These are phyloP conservation scores for Lycopodina hypogea DNA, from an alignment of 37 sponge, comb jelly and placozoan genomes.

Conservation along the genomic window DNA sequence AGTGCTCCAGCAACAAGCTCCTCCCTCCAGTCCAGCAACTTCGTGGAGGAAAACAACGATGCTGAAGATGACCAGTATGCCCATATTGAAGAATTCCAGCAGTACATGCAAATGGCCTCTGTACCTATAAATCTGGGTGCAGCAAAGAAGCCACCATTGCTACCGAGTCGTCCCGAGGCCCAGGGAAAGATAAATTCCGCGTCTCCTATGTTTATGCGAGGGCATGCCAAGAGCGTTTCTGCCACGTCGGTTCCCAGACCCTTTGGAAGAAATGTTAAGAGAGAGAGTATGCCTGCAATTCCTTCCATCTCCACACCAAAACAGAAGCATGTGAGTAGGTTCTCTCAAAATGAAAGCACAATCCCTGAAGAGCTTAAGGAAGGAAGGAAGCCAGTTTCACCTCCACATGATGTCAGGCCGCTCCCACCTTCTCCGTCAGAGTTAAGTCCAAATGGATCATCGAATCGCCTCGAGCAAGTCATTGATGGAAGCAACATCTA, in stretches of 20 bases:
- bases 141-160: neutral
- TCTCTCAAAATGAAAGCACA: neutral
- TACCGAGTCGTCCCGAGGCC: neutral
- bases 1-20: neutral
- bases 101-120: constrained; percentile 37
- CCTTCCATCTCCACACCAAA: neutral
- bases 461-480: neutral
- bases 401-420: constrained; percentile 17
- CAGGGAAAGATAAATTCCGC: neutral
- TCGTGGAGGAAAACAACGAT: neutral
- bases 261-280: neutral
- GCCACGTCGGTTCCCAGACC: too few species aligned
- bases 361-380: constrained; percentile 1
- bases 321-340: neutral
- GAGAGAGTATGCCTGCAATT: neutral
- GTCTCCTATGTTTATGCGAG: neutral
- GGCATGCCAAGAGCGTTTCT: neutral
- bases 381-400: neutral
- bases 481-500: constrained; percentile 49
- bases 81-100: constrained; percentile 20
- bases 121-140: neutral
- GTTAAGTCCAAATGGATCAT: neutral
- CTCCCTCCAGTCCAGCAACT: neutral
- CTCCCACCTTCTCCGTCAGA: constrained; percentile 61
- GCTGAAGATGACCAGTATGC: constrained; percentile 30